Conservation (phyloP, 2,113 vertebrate species). For the Scartelaos histophorus region DNA sequence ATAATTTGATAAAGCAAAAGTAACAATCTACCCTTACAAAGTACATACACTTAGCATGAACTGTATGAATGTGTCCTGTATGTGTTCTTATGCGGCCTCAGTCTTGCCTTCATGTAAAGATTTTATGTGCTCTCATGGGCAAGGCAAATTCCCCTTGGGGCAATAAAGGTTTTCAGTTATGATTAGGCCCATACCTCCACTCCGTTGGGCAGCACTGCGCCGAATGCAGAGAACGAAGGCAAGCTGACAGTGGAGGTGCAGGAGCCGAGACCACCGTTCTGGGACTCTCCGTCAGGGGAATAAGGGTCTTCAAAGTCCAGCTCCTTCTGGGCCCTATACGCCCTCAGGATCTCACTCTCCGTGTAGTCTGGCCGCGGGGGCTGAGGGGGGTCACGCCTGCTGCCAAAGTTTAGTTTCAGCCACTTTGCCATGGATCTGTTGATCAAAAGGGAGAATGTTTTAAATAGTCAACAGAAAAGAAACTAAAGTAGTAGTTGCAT, state of each 20-base stretch:
- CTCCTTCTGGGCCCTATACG: slow-evolving; percentile 86
- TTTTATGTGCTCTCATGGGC: too few relatives aligned
- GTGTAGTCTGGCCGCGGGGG: slow-evolving; percentile 89
- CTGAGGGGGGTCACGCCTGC: slow-evolving; percentile 83
- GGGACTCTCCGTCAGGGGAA: slow-evolving; percentile 58
- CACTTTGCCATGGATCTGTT: slow-evolving; percentile 89
- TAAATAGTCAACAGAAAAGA: background rate
- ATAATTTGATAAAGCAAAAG: too few relatives aligned
- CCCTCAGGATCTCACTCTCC: slow-evolving; percentile 87
- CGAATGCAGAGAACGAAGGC: slow-evolving; percentile 68
- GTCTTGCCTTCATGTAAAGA: too few relatives aligned
- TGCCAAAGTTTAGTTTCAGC: slow-evolving; percentile 87
- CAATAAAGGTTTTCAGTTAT: too few relatives aligned
- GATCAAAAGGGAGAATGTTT: background rate
- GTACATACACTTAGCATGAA: too few relatives aligned
- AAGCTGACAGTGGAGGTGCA: slow-evolving; percentile 64
- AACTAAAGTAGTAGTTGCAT: background rate
- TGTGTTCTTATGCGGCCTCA: too few relatives aligned
- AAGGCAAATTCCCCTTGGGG: too few relatives aligned
- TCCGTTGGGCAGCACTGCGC: slow-evolving; percentile 65
- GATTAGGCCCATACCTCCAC: slow-evolving; percentile 56
- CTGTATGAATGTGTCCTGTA: too few relatives aligned
- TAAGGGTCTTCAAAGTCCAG: slow-evolving; percentile 91
- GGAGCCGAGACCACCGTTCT: slow-evolving; percentile 60
- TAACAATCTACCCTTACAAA: too few relatives aligned